These are phyloP conservation scores for fruit fly (Drosophila melanogaster) DNA, from an alignment of 1,140 invertebrate species.

Conservation along the genomic window DNA sequence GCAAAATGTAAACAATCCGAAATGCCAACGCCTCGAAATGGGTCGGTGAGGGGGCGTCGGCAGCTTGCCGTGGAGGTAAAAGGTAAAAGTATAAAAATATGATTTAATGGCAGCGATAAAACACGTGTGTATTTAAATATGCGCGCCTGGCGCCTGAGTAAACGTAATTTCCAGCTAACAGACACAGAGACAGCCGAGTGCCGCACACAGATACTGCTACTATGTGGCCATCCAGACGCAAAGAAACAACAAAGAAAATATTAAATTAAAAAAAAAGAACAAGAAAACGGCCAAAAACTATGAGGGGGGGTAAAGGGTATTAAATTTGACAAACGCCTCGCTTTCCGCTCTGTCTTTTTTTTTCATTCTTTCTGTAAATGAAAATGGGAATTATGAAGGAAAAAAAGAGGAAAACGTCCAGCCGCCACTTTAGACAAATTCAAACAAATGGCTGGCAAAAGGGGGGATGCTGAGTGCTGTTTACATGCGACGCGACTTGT, in stretches of 20 bases:
- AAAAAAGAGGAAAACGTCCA: conserved; percentile 25
- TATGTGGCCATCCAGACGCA: conserved; percentile 41
- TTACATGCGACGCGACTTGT: conserved; percentile 68
- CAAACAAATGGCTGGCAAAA: conserved; percentile 71
- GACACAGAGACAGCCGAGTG: conserved; percentile 26
- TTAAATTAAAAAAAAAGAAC: conserved; percentile 72
- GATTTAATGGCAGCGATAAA: conserved; percentile 85
- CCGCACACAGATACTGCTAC: conserved; percentile 37
- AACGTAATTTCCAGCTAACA: conserved; percentile 80
- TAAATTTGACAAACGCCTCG: conserved; percentile 61
- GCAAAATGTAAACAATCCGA: conserved; percentile 84
- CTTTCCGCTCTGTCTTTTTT: conserved; percentile 19
- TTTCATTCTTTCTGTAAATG: not conserved
- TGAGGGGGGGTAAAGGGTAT: conserved; percentile 22
- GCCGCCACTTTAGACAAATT: conserved; percentile 81
- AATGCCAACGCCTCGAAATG: conserved; percentile 58
- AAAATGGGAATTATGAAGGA: conserved; percentile 69
- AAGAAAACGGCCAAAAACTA: conserved; percentile 62
- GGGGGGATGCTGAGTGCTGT: conserved; percentile 39
- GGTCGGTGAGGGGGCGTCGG: conserved; percentile 11
- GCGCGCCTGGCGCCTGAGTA: conserved; percentile 82
- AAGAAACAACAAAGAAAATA: conserved; percentile 79
- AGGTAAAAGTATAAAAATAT: conserved; percentile 84
- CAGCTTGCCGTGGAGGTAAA: conserved; percentile 38
- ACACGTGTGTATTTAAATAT: conserved; percentile 85